phyloP scores from a whole-genome alignment of 2,797 vertebrate genomes.

The Masticophis lateralis region DNA sequence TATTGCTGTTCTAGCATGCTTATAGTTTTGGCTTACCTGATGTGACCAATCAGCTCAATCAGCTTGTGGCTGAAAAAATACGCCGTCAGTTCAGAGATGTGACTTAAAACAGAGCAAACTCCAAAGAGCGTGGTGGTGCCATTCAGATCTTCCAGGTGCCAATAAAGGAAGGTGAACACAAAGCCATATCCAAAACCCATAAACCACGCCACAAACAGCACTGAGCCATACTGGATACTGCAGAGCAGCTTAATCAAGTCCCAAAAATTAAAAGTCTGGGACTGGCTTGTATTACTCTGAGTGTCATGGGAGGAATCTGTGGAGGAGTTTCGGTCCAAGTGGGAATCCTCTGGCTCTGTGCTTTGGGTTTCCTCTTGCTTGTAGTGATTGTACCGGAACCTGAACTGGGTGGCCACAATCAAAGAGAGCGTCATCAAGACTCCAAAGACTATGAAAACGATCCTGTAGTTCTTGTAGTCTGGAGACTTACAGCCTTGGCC shows the following conservation, averaged over 20 bases:
- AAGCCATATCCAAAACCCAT: slow-evolving; percentile 99
- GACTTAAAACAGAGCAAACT: slow-evolving; percentile 92
- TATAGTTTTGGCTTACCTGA: slow-evolving; percentile 79
- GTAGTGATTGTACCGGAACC: slow-evolving; percentile 80
- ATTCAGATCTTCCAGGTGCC: slow-evolving; percentile 93
- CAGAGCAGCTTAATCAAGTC: slow-evolving; percentile 86
- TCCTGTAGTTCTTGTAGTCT: slow-evolving; percentile 88
- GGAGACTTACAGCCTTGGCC: slow-evolving; percentile 81
- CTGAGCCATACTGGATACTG: slow-evolving; percentile 89
- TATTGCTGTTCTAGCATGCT: background rate
- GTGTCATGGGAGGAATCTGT: slow-evolving; percentile 68
- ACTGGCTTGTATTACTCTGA: slow-evolving; percentile 51
- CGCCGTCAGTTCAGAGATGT: slow-evolving; percentile 88
- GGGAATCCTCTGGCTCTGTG: slow-evolving; percentile 70
- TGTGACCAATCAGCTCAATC: slow-evolving; percentile 93
- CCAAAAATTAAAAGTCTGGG: slow-evolving; percentile 70
- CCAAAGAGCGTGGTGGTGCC: slow-evolving; percentile 95
- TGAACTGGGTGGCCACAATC: slow-evolving; percentile 90
- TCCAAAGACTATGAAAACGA: slow-evolving; percentile 92
- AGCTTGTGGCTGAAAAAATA: slow-evolving; percentile 98
- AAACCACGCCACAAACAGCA: slow-evolving; percentile 97
- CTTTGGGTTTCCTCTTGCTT: slow-evolving; percentile 57
- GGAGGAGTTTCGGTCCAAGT: slow-evolving; percentile 65
- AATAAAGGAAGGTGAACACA: slow-evolving; percentile 97
- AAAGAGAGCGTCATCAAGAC: slow-evolving; percentile 91